Base-by-base conservation (phyloP, 2,888 invertebrate genomes). In the Metacarcinus magister region DNA sequence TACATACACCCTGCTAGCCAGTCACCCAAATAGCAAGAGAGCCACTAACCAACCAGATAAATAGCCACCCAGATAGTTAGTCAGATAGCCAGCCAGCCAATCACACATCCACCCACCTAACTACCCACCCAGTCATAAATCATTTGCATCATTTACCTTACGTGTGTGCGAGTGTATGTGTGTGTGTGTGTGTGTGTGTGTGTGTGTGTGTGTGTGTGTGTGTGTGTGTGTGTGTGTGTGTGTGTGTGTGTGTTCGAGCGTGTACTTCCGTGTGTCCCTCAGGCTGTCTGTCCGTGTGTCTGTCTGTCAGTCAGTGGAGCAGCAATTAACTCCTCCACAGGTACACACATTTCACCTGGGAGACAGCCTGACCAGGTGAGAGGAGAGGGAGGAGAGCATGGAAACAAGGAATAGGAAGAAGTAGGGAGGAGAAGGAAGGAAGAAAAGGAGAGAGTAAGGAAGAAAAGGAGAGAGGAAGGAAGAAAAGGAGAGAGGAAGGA, bases 101-200 rank as follows among this genome's bases (percentile, higher is more conserved):
- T 16, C 54, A 54, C 16, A 16, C 54, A 54, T 54, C 54, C 54
- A 54, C 5, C 54, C 54, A 54, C 54, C 16, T 16, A 54, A 54
- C 46, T 16, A 54, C 54, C 54, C 8, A 54, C 13, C 10, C 54
- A 54, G 54, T 16, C 16, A 54, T 54, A 16, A 54, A 54, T 13
- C 16, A 54, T 54, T 54, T 2, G 10, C 54, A 13, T 54, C 54
- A 54, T 54, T 54, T 54, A 54, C 54, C 54, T 54, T 54, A 32
- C 5, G 8, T n/a, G 54, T 92, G 44, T 16, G 16, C 48, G 46
- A 48, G 44, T 92, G 46, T 8, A 23, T 91, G 39, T 54, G 93
- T 48, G 54, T 54, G 93, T 67, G 93, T 67, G 93, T 67, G 93
- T 93, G 93, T 43, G 93, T 93, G 60, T 93, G 92, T 92, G 92